These are phyloP conservation scores for Pyralis farinalis DNA, from an alignment of 2,888 invertebrate genomes.

Conservation along the genomic window DNA sequence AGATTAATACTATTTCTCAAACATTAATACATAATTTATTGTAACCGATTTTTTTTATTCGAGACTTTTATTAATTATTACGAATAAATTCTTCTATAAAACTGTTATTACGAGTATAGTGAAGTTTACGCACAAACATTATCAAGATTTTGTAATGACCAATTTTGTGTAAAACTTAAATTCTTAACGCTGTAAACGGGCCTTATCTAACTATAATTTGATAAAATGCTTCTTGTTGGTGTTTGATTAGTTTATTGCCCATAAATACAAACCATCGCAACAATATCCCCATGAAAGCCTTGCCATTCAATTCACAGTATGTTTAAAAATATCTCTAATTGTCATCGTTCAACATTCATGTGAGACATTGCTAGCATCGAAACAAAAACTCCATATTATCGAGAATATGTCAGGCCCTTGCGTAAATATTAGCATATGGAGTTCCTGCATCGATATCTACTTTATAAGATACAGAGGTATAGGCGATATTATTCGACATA, in stretches of 20 bases:
- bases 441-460: constrained; percentile 51
- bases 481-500: constrained; percentile 57
- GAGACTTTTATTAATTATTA: constrained; percentile 7
- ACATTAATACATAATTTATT: too few relatives aligned
- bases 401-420: constrained; percentile 20
- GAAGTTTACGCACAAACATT: constrained; percentile 3
- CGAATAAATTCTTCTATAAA: constrained; percentile 8
- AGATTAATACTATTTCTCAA: constrained; percentile 7
- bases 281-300: constrained; percentile 35
- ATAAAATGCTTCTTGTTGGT: background rate
- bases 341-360: constrained; percentile 53
- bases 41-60: too few relatives aligned
- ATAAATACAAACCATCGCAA: constrained; percentile 31
- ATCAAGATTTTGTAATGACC: background rate
- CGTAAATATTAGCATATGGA: constrained; percentile 32
- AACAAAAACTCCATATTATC: constrained; percentile 46
- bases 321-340: constrained; percentile 51
- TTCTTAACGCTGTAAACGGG: constrained; percentile 1
- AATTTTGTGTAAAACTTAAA: background rate
- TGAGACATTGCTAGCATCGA: constrained; percentile 39
- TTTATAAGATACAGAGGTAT: constrained; percentile 40
- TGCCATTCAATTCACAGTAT: constrained; percentile 33
- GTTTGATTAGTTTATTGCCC: constrained; percentile 17
- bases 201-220: background rate
- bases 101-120: constrained; percentile 4